Evolutionary conservation across 2,888 invertebrate species (phyloP).

Genomic region (Vesta saturnalis): DNA sequence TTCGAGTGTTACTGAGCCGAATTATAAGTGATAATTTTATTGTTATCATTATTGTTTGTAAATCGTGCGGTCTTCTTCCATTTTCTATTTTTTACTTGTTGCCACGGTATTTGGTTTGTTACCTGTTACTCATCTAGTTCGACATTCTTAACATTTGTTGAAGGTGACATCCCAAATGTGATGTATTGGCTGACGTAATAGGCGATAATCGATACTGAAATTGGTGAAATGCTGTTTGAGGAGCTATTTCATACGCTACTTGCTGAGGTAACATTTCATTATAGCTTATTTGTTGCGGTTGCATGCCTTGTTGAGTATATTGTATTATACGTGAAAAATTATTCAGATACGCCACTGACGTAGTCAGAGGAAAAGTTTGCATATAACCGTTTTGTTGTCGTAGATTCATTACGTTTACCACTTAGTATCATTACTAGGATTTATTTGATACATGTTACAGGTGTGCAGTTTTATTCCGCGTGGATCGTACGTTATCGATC

Average conservation of each 20-base stretch:
- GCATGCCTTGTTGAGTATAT: neutral
- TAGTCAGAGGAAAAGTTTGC: neutral
- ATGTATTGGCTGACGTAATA: conserved; percentile 3
- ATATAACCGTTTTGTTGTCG: no score
- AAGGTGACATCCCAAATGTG: conserved; percentile 7
- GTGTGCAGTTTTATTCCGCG: no score
- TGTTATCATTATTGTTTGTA: no score
- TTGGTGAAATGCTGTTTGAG: conserved; percentile 6
- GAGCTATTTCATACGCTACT: no score
- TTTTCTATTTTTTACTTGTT: no score
- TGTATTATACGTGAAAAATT: neutral
- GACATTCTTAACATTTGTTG: neutral
- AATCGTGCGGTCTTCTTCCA: conserved; percentile 2
- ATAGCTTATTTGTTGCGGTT: neutral
- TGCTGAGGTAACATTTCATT: conserved; percentile 8
- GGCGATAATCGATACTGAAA: conserved; percentile 4
- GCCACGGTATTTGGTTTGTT: no score
- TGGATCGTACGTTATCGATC: no score
- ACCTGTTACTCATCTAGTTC: neutral
- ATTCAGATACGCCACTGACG: conserved; percentile 7
- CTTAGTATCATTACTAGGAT: no score
- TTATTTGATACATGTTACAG: no score
- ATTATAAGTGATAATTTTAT: no score
- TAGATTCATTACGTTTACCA: no score
- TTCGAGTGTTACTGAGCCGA: neutral